Conservation (phyloP, 2,888 invertebrate genomes). For the Pachydiplax longipennis region DNA sequence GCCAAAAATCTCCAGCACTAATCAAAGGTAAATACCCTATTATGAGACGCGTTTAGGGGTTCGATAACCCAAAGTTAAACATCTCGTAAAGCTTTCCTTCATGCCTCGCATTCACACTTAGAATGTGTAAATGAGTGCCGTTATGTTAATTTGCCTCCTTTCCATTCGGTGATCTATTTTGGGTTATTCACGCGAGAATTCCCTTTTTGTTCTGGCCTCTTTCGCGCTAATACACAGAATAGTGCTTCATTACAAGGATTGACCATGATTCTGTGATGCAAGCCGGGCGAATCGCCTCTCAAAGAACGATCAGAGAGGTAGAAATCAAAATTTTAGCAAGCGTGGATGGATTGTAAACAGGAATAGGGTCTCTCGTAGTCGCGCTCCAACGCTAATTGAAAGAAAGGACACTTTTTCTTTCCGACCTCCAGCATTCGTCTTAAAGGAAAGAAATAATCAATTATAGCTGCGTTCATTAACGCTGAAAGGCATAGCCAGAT, state of each 20-base stretch:
- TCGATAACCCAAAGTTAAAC: neutral
- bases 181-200: neutral
- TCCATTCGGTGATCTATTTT: neutral
- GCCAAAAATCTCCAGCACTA: too few species aligned
- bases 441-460: neutral
- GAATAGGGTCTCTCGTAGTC: neutral
- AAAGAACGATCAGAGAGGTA: too few species aligned
- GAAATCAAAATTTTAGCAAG: neutral
- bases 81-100: neutral
- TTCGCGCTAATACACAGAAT: too few species aligned
- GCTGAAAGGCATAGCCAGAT: neutral
- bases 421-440: neutral
- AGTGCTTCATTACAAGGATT: too few species aligned
- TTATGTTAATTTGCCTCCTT: neutral
- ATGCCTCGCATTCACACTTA: neutral
- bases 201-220: too few species aligned
- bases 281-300: too few species aligned
- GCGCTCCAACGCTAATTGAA: neutral
- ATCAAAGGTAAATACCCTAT: neutral
- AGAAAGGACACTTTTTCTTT: neutral
- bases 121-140: neutral
- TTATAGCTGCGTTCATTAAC: neutral
- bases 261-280: too few species aligned
- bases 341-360: neutral
- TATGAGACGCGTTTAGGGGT: neutral